Conservation (phyloP, 2,888 invertebrate species). For the Ferrisia virgata region DNA sequence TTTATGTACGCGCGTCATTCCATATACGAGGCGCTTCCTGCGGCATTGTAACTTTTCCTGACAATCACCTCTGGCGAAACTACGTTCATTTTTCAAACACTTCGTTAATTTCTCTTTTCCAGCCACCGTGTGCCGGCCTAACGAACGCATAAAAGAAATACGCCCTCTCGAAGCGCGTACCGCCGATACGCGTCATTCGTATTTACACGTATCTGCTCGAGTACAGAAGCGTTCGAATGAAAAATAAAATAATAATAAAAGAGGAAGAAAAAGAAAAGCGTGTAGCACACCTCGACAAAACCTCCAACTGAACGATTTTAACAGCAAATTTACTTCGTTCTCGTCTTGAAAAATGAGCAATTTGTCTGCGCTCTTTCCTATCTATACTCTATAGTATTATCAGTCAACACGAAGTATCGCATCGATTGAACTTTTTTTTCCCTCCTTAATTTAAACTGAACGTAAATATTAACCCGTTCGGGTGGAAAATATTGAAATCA, state of each 20-base stretch:
- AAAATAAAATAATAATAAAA: neutral
- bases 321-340: neutral
- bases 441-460: neutral
- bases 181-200: neutral
- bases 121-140: neutral
- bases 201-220: neutral
- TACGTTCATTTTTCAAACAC: constrained; percentile 15
- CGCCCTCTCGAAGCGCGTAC: neutral
- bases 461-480: constrained; percentile 29
- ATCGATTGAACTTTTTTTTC: neutral
- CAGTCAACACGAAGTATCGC: neutral
- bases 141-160: constrained; percentile 9
- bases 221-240: neutral
- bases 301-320: neutral
- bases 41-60: neutral
- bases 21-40: neutral
- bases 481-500: constrained; percentile 36
- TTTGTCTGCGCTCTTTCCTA: neutral
- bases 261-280: neutral
- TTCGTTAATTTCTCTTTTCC: constrained; percentile 9
- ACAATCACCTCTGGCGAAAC: neutral
- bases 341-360: constrained; percentile 28
- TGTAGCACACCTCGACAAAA: neutral
- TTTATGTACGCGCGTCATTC: neutral
- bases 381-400: neutral